Base-by-base conservation (phyloP, 1,140 invertebrate genomes). In the Halyomorpha halys region DNA sequence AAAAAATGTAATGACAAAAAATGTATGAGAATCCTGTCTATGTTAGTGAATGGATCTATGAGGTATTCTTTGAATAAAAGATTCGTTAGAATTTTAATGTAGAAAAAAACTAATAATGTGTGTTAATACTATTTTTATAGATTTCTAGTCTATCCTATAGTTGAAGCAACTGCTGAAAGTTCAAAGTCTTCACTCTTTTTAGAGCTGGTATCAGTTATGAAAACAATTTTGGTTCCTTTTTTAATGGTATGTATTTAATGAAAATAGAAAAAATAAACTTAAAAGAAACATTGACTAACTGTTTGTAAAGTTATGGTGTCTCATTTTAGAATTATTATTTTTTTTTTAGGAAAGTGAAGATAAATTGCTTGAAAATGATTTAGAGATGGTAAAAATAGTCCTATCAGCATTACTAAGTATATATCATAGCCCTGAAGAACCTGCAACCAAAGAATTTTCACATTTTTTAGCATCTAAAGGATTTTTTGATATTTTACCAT, bases 341-440 rank as follows among this genome's bases (percentile, higher is more conserved):
- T 49, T 49, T 1, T 49, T 4, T 13, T 19, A 19, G 47, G 3
- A 19, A 18, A 49, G n/a, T 49, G 6, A 19, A 49, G 5, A 39
- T 13, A 39, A 39, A 39, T 6, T 39, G 34, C 6, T 13, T 11
- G 16, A 49, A 21, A 49, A 49, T 49, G 47, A 49, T 49, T 49
- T 49, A 49, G n/a, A 11, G 19, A 19, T 49, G 19, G 5, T 11
- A 21, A 2, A 49, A 19, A 13, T 49, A 49, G 6, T 49, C 6
- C 47, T 49, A 19, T 19, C n/a, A 9, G 47, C n/a, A 8, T 13
- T 49, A 6, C 19, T 49, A 1, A 49, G 47, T 49, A 49, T 49
- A 19, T 49, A 62, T 30, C 25, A 62, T 49, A 51, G 51, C n/a
- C 45, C 61, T 18, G 45, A 62, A 45, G 19, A 3, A 47, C 13